These are phyloP conservation scores for Caranx ignobilis DNA, from an alignment of 2,113 vertebrate species.

Conservation along the genomic window DNA sequence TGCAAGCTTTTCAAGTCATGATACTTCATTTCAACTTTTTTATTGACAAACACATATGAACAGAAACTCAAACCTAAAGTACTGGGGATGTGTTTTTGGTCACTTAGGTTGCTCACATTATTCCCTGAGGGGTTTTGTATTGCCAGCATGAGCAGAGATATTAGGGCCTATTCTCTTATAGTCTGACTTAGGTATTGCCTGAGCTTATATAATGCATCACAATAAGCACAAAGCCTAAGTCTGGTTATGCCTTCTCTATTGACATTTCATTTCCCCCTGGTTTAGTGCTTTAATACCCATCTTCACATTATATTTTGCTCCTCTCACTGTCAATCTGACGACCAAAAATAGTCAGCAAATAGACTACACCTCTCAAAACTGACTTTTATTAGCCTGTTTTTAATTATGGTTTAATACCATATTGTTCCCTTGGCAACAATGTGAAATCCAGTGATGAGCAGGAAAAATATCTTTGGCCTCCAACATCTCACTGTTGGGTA, in stretches of 20 bases:
- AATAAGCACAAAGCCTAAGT: conserved; percentile 4
- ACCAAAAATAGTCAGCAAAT: neutral
- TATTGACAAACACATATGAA: neutral
- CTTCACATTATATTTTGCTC: neutral
- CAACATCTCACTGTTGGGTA: neutral
- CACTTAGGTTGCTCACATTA: neutral
- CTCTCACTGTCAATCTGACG: neutral
- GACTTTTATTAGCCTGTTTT: too few relatives aligned
- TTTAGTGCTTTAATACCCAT: neutral
- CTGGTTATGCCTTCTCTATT: conserved; percentile 12
- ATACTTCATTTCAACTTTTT: neutral
- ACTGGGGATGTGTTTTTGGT: neutral
- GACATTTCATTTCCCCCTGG: neutral
- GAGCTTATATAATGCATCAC: conserved; percentile 13
- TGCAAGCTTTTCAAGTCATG: too few relatives aligned
- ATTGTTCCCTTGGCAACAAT: neutral
- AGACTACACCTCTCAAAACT: neutral
- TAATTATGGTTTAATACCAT: neutral
- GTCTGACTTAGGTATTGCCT: conserved; percentile 18
- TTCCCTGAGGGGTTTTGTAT: conserved; percentile 4
- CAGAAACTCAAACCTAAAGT: neutral
- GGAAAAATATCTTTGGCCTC: neutral
- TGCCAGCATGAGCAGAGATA: conserved; percentile 6
- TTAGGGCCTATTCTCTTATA: neutral
- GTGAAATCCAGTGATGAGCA: neutral